Percentiles rank a stretch among this genome's conserved stretches.
Evolutionary conservation across 2,888 invertebrate species (phyloP).

Genomic region (Papilio demoleus): DNA sequence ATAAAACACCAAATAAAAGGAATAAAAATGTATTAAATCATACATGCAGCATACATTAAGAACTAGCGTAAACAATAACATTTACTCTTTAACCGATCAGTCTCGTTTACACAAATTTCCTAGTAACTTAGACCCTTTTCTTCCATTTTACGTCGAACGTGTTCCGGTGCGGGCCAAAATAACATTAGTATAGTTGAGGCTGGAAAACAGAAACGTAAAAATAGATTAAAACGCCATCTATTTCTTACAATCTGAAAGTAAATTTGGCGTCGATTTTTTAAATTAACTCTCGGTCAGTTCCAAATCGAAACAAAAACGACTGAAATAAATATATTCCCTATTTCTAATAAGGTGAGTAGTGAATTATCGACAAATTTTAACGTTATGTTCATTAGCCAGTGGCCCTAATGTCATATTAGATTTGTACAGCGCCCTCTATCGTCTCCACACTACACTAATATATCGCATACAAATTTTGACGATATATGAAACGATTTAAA

Average conservation of each 20-base stretch:
- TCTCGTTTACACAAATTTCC: constrained; percentile 41
- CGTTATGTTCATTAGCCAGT: too few relatives aligned
- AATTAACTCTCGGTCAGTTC: too few relatives aligned
- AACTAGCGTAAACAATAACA: constrained; percentile 40
- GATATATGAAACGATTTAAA: too few relatives aligned
- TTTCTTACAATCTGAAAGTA: not conserved
- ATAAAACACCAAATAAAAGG: constrained; percentile 12
- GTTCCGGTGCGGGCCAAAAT: constrained; percentile 74
- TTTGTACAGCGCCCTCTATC: too few relatives aligned
- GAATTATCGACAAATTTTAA: too few relatives aligned
- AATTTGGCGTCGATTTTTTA: too few relatives aligned
- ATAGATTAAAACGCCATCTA: constrained; percentile 4
- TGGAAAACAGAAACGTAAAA: constrained; percentile 49
- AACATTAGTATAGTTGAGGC: constrained; percentile 69
- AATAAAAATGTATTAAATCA: constrained; percentile 37
- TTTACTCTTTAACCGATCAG: constrained; percentile 43
- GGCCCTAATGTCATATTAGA: too few relatives aligned
- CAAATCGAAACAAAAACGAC: too few relatives aligned
- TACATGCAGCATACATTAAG: constrained; percentile 38
- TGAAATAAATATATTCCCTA: too few relatives aligned
- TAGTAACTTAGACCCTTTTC: constrained; percentile 69
- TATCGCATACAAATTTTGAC: too few relatives aligned
- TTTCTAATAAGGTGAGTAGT: too few relatives aligned
- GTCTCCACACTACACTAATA: too few relatives aligned
- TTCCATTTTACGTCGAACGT: constrained; percentile 68